A percentile compares a stretch with the other conserved stretches of the same genome.
phyloP scores from a whole-genome alignment of 23 tunicate species.

The Oikopleura vanhoeffeni region DNA sequence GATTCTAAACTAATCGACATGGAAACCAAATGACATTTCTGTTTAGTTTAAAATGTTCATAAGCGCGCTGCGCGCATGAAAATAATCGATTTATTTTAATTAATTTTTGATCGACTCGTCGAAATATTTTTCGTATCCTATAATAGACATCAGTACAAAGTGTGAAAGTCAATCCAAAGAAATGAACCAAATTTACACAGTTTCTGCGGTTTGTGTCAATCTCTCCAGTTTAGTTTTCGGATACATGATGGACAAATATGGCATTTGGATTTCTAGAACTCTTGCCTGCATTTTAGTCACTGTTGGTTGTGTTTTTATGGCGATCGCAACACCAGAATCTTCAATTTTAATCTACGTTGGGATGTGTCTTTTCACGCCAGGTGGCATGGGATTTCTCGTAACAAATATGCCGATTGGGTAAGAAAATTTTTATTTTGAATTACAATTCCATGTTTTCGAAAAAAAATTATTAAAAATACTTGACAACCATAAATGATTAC shows the following conservation, averaged over 20 bases:
- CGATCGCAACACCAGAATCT: neutral
- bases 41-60: too few relatives aligned
- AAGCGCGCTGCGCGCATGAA: too few relatives aligned
- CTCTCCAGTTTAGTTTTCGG: neutral
- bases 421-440: too few relatives aligned
- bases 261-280: neutral
- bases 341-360: neutral
- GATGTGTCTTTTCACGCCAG: neutral
- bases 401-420: conserved; percentile 10
- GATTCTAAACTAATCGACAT: too few relatives aligned
- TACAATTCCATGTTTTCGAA: too few relatives aligned
- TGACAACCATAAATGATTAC: too few relatives aligned
- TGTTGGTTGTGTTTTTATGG: neutral
- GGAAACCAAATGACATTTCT: too few relatives aligned
- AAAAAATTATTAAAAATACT: too few relatives aligned
- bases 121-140: too few relatives aligned
- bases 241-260: conserved; percentile 1
- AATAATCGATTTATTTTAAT: too few relatives aligned
- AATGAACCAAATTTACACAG: neutral
- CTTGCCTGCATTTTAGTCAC: neutral
- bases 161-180: neutral
- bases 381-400: neutral
- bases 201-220: neutral
- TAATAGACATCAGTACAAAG: too few relatives aligned
- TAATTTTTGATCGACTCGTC: too few relatives aligned